Percentiles rank a stretch among this genome's conserved stretches.
Conservation (phyloP, 2,888 invertebrate genomes). For the Pyrrhosoma nymphula region DNA sequence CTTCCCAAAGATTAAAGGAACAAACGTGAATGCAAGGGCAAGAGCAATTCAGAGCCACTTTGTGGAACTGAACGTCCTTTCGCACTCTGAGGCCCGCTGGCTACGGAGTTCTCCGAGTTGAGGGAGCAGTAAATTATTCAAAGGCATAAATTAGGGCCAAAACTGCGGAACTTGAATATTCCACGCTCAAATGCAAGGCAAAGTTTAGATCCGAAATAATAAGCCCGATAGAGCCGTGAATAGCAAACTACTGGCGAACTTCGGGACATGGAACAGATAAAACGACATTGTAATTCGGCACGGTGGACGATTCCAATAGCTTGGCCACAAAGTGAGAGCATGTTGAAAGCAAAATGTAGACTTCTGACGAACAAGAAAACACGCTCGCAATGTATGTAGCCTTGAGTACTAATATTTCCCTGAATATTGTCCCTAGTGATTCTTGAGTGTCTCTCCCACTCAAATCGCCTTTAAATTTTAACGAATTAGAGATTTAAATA, state of each 20-base stretch:
- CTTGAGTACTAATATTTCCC: too few species aligned
- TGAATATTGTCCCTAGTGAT: too few species aligned
- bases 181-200: background rate
- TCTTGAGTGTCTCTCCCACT: too few species aligned
- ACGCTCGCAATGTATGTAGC: too few species aligned
- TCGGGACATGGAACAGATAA: background rate
- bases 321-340: background rate
- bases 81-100: background rate
- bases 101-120: background rate
- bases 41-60: background rate
- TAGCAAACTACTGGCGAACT: background rate
- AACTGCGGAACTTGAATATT: background rate
- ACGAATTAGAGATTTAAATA: too few species aligned
- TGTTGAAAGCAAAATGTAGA: background rate
- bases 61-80: background rate
- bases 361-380: too few species aligned
- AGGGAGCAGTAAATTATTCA: constrained; percentile 1
- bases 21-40: background rate
- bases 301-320: background rate
- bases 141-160: background rate
- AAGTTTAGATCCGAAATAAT: background rate
- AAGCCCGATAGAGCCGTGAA: background rate
- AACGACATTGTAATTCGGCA: background rate
- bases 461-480: too few species aligned
- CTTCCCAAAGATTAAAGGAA: background rate